Base-by-base conservation (phyloP, 2,113 vertebrate species). In the Hymenochirus boettgeri region DNA sequence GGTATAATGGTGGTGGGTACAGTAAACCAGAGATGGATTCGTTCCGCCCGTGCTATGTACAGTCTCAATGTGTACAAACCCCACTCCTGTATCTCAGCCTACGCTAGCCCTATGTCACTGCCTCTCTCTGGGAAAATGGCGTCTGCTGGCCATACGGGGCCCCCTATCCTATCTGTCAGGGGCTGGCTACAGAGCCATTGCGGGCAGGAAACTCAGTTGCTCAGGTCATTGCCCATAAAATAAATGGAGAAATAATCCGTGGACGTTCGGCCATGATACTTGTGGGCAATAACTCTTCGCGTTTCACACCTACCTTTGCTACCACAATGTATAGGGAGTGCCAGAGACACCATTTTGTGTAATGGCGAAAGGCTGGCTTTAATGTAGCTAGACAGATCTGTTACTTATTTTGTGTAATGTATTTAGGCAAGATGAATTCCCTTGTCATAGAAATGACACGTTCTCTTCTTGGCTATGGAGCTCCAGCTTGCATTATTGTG, bases 81-180 rank as follows among this genome's bases (percentile, higher is more conserved):
- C 82, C 76, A 1, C 76, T 69, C 61, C 76, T 71, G 80, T 77
- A 74, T 70, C 80, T 72, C 77, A 75, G 77, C 77, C 81, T 83
- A 83, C 85, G 84, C 85, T 83, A 79, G 82, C 82, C 75, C 87
- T 82, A 81, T 87, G 86, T 88, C 86, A 87, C 85, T 84, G 83
- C 84, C 81, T 80, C 80, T 82, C 69, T 66, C 84, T 78, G 85
- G 86, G 88, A 35, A 88, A 88, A 88, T 88, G 88, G 88, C 88
- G 85, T 77, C 80, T 64, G 12, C 63, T 76, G 75, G 31, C 81
- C 74, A 74, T 75, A 88, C 86, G 84, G 87, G 87, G 86, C 75
- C 79, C 73, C 78, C 85, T 80, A 54, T 76, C 67, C 82, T 77
- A 79, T 81, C 86, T 86, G 76, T 77, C 88, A 88, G 84, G 88